These are phyloP conservation scores for Anarhynchus alexandrinus DNA, from an alignment of 2,113 vertebrate species.

Conservation along the genomic window DNA sequence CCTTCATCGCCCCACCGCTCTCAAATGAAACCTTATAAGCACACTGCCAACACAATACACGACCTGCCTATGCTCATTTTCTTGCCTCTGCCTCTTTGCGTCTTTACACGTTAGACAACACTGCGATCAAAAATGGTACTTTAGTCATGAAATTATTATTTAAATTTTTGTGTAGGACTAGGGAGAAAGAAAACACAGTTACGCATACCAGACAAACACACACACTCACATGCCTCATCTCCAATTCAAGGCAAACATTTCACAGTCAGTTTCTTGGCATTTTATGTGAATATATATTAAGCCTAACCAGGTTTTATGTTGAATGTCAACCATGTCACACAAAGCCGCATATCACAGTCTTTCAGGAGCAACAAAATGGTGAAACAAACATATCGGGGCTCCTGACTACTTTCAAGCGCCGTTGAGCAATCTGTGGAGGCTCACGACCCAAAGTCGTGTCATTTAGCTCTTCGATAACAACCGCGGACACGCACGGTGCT, in stretches of 20 bases:
- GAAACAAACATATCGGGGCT: neutral
- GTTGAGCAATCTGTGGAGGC: neutral
- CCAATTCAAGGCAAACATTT: conserved; percentile 21
- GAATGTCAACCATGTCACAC: conserved; percentile 12
- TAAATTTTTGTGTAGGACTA: neutral
- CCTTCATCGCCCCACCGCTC: accelerated
- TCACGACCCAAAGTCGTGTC: neutral
- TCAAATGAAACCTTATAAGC: neutral
- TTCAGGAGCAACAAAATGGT: conserved; percentile 26
- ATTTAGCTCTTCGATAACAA: accelerated
- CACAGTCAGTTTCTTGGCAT: conserved; percentile 24
- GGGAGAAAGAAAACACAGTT: neutral
- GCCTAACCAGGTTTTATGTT: neutral
- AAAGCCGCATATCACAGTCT: neutral
- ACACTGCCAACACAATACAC: neutral
- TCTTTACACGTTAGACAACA: neutral
- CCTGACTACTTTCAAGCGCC: neutral
- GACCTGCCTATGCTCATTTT: neutral
- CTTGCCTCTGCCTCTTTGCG: neutral
- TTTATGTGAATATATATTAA: conserved; percentile 24
- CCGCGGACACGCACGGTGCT: accelerated
- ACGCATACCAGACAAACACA: neutral
- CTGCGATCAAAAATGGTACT: neutral
- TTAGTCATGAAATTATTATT: neutral
- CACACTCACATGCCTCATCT: accelerated